Evolutionary conservation across 2,113 vertebrate species (phyloP), one percentile per base, ranked within the genome.

Genomic region (Vulpes ferrilata): DNA sequence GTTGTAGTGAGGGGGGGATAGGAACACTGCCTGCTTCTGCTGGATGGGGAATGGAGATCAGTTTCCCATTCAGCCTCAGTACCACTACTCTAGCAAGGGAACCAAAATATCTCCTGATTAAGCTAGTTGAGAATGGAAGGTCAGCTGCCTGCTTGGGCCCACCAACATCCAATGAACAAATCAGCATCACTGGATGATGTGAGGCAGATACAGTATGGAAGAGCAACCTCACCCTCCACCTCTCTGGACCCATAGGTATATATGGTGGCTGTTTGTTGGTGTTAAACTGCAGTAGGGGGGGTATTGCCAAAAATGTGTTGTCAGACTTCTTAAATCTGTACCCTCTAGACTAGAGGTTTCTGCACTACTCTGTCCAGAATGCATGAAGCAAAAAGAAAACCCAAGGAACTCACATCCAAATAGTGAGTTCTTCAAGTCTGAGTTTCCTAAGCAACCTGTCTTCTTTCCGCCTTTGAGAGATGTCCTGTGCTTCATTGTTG

Each of bases 1-100:
- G 23, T 9, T 7, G 13, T 19, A 8, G 32, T 32, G 2, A 1
- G 71, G 5, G 22, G n/a, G 6, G 30, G 3, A 32, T 0, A 51
- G 62, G 19, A 38, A 35, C 20, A 73, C 32, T 20, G 2, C 32
- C 67, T 22, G 20, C 23, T 90, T 88, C 69, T 51, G 19, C 6
- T 3, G 0, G 6, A 2, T 43, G 48, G 20, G 57, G 43, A 62
- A 59, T 2, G 13, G 12, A 22, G 6, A 13, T 9, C 11, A 30
- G 22, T 32, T 25, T 25, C 51, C n/a, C 53, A 35, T 4, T 80
- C 43, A 62, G 19, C 16, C 22, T 11, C 30, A 25, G 3, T 38
- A 76, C 32, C 43, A 51, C 5, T 76, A 27, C 32, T 32, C 30
- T 20, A 62, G 15, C 12, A 48, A 60, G 5, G 13, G 19, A 84